Evolutionary conservation across 2,797 vertebrate genomes (phyloP), one percentile per base, ranked within the genome.

Genomic region (Sebastes cheni): DNA sequence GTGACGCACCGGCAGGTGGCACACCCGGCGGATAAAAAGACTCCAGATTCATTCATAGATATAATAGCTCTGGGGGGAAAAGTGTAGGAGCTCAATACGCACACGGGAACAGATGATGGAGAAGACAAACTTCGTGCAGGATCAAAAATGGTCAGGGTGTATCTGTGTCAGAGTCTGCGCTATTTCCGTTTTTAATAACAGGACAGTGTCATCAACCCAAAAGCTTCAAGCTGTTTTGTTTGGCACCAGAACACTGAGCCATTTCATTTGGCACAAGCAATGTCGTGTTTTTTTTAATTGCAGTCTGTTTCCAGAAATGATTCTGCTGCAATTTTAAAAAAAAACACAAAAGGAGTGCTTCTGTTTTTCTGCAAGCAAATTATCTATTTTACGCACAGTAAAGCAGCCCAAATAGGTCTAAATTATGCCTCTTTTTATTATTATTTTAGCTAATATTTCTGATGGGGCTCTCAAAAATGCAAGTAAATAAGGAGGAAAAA

Each of bases 1-100:
- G 90, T 95, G 95, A 95, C 95, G 94, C 89, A 81, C 87, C 92
- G 86, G 92, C 94, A 95, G 94, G 95, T 95, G 95, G 93, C 95
- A 94, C 92, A 92, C 89, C 93, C 87, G 91, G 83, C 79, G 67
- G 86, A 89, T 81, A 72, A 89, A 54, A 54, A 81, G 36, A 65
- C 39, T 64, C 58, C 23, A 20, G 16, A 80, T 82, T 88, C 88
- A 92, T 91, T 91, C 91, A 94, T 71, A 67, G 77, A 84, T 27
- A 83, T 25, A 58, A 69, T 20, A 80, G 64, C 59, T 67, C n/a
- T 4, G 60, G 42, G 20, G 59, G 3, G 0, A 23, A 22, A 68
- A 62, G 7, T 30, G 13, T 7, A 23, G 16, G 59, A 61, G 34
- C 61, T 50, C 14, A 8, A 9, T 14, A n/a, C 34, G 27, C 70